Evolutionary conservation across 2,797 vertebrate species (phyloP).

Genomic region (Staurois parvus): DNA sequence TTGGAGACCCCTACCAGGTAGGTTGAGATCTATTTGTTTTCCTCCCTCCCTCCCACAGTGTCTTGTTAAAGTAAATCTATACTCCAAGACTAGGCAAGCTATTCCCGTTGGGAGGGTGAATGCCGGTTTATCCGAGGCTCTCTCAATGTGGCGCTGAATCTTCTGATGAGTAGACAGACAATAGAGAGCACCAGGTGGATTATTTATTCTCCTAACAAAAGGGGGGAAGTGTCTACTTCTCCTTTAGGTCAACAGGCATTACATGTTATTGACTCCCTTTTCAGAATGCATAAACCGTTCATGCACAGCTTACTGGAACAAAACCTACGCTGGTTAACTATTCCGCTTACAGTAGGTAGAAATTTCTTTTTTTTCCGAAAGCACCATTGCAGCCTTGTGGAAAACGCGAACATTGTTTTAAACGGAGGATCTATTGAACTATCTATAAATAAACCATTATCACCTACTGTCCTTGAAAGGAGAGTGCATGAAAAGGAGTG

Average conservation of each 20-base stretch:
- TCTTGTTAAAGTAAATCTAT: slow-evolving; percentile 41
- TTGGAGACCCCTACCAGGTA: background rate
- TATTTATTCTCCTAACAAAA: background rate
- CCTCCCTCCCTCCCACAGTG: background rate
- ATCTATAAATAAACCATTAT: too few species aligned
- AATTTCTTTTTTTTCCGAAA: background rate
- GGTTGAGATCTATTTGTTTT: slow-evolving; percentile 10
- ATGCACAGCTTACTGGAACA: background rate
- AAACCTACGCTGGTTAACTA: background rate
- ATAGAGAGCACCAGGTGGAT: background rate
- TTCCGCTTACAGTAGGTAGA: background rate
- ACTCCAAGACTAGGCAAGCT: slow-evolving; percentile 27
- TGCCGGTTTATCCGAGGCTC: slow-evolving; percentile 39
- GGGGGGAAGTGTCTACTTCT: background rate
- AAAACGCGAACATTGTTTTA: too few species aligned
- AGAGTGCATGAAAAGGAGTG: too few species aligned
- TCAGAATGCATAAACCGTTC: background rate
- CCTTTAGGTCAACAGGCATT: slow-evolving; percentile 24
- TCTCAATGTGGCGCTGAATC: background rate
- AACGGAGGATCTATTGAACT: too few species aligned
- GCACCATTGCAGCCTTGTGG: too few species aligned
- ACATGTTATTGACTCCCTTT: background rate
- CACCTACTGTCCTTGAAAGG: too few species aligned
- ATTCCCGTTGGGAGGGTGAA: slow-evolving; percentile 54
- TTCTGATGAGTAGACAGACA: slow-evolving; percentile 12